These are phyloP conservation scores for Ochotona curzoniae DNA, from an alignment of 2,113 vertebrate species.

Conservation along the genomic window DNA sequence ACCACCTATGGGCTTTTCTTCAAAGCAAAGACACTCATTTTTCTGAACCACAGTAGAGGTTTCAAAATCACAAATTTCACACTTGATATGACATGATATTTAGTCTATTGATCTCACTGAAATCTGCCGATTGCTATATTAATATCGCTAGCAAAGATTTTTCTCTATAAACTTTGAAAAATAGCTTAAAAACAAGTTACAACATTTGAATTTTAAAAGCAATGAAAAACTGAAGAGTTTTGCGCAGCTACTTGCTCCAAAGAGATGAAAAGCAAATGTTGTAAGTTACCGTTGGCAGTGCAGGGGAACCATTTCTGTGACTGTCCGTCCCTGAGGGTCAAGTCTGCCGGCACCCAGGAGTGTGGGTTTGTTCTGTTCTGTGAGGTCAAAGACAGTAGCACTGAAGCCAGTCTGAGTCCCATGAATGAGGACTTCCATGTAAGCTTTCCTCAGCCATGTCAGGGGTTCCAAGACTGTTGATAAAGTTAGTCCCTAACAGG, in stretches of 20 bases:
- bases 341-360: not conserved
- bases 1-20: not conserved
- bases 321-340: not conserved
- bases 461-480: not conserved
- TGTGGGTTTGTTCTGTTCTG: not conserved
- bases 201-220: constrained; percentile 8
- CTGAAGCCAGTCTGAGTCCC: not conserved
- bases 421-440: not conserved
- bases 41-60: not conserved
- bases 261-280: not conserved
- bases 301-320: not conserved
- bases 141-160: not conserved
- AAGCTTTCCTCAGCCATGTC: not conserved
- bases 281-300: not conserved
- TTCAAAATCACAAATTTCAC: not conserved
- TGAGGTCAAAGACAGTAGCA: not conserved
- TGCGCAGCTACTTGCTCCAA: not conserved
- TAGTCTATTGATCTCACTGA: not conserved
- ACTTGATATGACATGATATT: not conserved
- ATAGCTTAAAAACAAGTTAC: not conserved
- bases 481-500: not conserved
- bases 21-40: not conserved
- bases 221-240: not conserved
- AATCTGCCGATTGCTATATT: not conserved
- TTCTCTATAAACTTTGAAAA: not conserved